Evolutionary conservation across 2,888 invertebrate species (phyloP).

Genomic region (Lycophotia porphyrea): DNA sequence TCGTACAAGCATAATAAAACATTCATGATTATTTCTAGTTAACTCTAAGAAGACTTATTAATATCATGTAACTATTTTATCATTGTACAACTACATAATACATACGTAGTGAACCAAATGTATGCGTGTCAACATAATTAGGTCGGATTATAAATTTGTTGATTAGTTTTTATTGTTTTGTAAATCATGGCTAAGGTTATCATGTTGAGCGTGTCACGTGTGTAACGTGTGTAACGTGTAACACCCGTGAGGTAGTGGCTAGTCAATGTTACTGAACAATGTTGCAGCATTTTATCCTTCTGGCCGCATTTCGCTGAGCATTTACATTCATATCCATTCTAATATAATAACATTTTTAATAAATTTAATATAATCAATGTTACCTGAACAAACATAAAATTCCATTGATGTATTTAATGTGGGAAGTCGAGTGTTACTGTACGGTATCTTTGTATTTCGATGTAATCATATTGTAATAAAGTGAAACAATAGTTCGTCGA

Average conservation of each 20-base stretch:
- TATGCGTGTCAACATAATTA: constrained; percentile 66
- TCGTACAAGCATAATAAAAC: constrained; percentile 62
- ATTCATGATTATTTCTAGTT: constrained; percentile 54
- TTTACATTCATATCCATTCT: constrained; percentile 71
- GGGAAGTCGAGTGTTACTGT: constrained; percentile 76
- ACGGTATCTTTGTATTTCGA: constrained; percentile 83
- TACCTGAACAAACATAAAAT: constrained; percentile 74
- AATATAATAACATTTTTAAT: constrained; percentile 60
- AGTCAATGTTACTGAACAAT: constrained; percentile 74
- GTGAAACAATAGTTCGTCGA: constrained; percentile 72
- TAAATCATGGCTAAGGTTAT: constrained; percentile 66
- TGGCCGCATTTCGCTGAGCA: constrained; percentile 82
- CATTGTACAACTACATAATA: constrained; percentile 50
- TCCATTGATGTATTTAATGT: constrained; percentile 83
- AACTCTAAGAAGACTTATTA: constrained; percentile 49
- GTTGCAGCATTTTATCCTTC: constrained; percentile 70
- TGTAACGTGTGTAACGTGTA: constrained; percentile 53
- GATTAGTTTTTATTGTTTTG: constrained; percentile 82
- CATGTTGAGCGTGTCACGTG: constrained; percentile 65
- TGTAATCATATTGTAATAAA: constrained; percentile 77
- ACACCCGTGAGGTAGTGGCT: constrained; percentile 65
- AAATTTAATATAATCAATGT: constrained; percentile 67
- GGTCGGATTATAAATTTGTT: constrained; percentile 75
- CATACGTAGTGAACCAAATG: constrained; percentile 62
- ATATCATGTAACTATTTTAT: constrained; percentile 49